Evolutionary conservation across 2,113 vertebrate species (phyloP).

Genomic region (Euleptes europaea): DNA sequence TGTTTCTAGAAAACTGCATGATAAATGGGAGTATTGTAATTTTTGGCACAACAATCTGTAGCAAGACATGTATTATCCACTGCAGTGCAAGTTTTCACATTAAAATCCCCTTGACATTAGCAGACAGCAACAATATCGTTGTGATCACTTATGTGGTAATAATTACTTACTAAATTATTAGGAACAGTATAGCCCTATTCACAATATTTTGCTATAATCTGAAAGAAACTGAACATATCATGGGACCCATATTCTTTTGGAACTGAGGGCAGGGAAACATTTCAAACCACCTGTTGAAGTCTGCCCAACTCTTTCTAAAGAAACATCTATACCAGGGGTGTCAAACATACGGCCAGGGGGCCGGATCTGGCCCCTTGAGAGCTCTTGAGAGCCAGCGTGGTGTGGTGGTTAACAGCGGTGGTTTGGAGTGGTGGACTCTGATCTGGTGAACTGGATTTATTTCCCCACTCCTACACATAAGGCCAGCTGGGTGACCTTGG

Average conservation of each 20-base stretch:
- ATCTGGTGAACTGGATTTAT: too few species aligned
- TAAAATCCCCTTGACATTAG: background rate
- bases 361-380: too few species aligned
- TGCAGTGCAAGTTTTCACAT: background rate
- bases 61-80: background rate
- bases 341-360: too few species aligned
- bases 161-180: background rate
- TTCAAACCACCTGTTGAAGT: background rate
- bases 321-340: too few species aligned
- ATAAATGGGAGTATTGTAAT: background rate
- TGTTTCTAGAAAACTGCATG: background rate
- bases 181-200: background rate
- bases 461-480: too few species aligned
- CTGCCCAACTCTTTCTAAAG: background rate
- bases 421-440: too few species aligned
- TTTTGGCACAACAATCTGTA: background rate
- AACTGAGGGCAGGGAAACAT: background rate
- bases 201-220: background rate
- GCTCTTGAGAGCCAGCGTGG: too few species aligned
- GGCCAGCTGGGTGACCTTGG: too few species aligned
- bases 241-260: too few species aligned
- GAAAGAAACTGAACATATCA: background rate
- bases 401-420: too few species aligned
- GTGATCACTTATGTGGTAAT: background rate
- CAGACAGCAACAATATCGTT: background rate